Base-by-base conservation (phyloP, 2,113 vertebrate genomes). In the Paratilapia polleni region DNA sequence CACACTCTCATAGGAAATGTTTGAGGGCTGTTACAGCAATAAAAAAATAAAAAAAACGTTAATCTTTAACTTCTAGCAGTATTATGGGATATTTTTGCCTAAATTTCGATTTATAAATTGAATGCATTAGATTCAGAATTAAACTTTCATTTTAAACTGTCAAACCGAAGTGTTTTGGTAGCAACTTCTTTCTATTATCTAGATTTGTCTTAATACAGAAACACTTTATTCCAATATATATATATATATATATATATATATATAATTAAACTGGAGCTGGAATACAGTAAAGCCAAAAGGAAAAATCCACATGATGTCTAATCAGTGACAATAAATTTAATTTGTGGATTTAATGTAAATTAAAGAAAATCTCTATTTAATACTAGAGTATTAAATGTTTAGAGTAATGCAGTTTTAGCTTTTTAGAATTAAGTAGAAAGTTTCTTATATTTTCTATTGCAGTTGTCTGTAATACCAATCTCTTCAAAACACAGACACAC, bases 391-490 rank as follows among this genome's bases (percentile, higher is more conserved):
- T 28, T 49, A 28, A 49, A 70, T 70, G 47, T n/a, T 0, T n/a
- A 24, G 9, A 66, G 6, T 52, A 4, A 61, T n/a, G 60, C 17
- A 54, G 1, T 20, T 62, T 52, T 17, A 8, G 22, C 31, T 41
- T 15, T 62, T 82, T 47, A 28, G 13, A 75, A 34, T 76, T 31
- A 15, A 31, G 19, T n/a, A 28, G 22, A 49, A 84, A 84, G 57
- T 84, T 85, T 78, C 11, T 52, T 62, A 28, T 56, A 78, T 79
- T 87, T 87, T 20, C 49, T 56, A 36, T 80, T 87, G 82, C 17
- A 81, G 24, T 78, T 82, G 60, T 57, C 59, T 84, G 36, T 31
- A 87, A 90, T 75, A 73, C 34, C 52, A 64, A 41, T 87, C 73
- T 80, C 81, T 64, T 38, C 24, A 58, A 38, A 8, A n/a, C 52